Base-by-base conservation (phyloP, 2,888 invertebrate genomes). In the Drosophila monieri region DNA sequence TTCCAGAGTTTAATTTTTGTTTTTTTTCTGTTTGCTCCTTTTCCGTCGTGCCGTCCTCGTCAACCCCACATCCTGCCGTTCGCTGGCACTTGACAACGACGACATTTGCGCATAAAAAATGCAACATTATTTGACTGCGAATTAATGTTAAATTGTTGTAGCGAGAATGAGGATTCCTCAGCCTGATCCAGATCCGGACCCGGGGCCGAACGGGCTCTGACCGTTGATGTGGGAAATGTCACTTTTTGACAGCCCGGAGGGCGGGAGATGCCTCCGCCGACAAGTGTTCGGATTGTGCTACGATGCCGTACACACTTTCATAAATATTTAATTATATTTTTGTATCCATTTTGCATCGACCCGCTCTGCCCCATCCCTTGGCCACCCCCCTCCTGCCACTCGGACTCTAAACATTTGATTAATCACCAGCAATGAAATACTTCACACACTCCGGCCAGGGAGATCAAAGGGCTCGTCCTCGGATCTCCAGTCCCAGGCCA, bases 181-280 rank as follows among this genome's bases (percentile, higher is more conserved):
- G 69, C 52, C 58, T n/a, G 5, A 12, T 4, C n/a, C n/a, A n/a
- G n/a, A n/a, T 35, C n/a, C 35, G 56, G 52, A 30, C 58, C 39
- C 46, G 56, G 51, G 37, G 27, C n/a, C 44, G 35, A 32, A 10
- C 51, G 68, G 41, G 35, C 71, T 54, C 70, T 74, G 72, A 60
- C 56, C 77, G 78, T 79, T 89, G 89, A 89, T 89, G 88, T 89
- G 89, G 89, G 89, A 89, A 89, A 89, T 89, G 89, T 89, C 89
- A 89, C 80, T 81, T 74, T 85, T 83, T 89, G 88, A 89, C 88
- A 88, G 89, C 70, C 78, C 30, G 32, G 41, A 57, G 23, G 47
- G 35, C 21, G 18, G n/a, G 6, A 58, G 57, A 54, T 67, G 15
- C 37, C 27, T 30, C 41, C 54, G 53, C 52, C 58, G 56, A 73